These are phyloP conservation scores for Asobara japonica DNA, from an alignment of 1,140 invertebrate genomes.

Conservation along the genomic window DNA sequence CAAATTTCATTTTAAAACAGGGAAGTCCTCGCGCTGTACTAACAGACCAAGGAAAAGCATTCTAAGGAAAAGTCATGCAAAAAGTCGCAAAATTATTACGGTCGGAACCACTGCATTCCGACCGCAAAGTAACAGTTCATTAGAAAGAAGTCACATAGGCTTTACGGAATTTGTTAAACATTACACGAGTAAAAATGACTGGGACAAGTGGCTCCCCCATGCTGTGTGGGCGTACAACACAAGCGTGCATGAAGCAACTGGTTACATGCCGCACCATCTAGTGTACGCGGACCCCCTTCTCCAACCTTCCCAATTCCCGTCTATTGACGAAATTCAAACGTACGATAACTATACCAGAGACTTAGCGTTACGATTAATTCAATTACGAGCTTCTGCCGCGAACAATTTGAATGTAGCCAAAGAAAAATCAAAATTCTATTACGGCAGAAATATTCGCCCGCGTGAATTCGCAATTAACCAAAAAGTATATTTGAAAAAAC, in stretches of 20 bases:
- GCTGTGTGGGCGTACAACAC: conserved; percentile 35
- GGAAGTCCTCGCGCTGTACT: conserved; percentile 43
- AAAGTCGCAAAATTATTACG: conserved; percentile 39
- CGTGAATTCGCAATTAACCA: conserved; percentile 39
- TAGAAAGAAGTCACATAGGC: conserved; percentile 43
- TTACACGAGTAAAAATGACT: conserved; percentile 46
- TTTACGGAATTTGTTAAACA: conserved; percentile 40
- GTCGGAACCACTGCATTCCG: conserved; percentile 39
- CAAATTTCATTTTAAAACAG: conserved; percentile 40
- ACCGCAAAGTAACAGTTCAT: conserved; percentile 43
- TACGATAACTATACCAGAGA: neutral
- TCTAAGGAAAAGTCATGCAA: conserved; percentile 39
- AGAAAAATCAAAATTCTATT: conserved; percentile 45
- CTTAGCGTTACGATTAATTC: neutral
- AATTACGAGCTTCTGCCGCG: conserved; percentile 44
- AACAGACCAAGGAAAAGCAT: conserved; percentile 47
- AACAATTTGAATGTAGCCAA: conserved; percentile 44
- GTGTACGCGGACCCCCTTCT: conserved; percentile 20
- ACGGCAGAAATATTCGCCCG: conserved; percentile 43
- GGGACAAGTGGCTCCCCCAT: conserved; percentile 49
- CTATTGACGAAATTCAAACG: conserved; percentile 1
- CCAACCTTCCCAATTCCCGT: conserved; percentile 16
- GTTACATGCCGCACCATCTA: conserved; percentile 19
- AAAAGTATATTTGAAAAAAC: conserved; percentile 32
- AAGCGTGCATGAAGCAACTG: conserved; percentile 13